phyloP scores from a whole-genome alignment of 2,888 invertebrate species.

The Caenorhabditis doughertyi region DNA sequence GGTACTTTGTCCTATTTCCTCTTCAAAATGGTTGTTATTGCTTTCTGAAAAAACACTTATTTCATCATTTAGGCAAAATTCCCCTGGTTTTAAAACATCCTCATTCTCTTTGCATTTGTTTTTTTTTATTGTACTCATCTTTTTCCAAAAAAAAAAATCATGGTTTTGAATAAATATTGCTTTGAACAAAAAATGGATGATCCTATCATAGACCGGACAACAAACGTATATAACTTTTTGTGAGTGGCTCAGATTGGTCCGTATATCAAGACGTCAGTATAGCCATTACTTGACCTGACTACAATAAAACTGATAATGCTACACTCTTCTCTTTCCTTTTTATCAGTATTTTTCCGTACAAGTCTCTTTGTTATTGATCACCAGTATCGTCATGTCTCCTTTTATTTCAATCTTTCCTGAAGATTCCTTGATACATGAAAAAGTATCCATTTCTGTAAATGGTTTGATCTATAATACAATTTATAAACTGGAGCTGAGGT shows the following conservation, averaged over 20 bases:
- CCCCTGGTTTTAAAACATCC: background rate
- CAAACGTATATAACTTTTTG: too few relatives aligned
- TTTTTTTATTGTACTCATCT: background rate
- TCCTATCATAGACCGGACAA: too few relatives aligned
- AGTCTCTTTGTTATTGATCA: background rate
- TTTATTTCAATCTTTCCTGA: constrained; percentile 6
- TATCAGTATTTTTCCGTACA: background rate
- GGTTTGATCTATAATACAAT: background rate
- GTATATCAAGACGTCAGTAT: too few relatives aligned
- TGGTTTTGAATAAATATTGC: background rate
- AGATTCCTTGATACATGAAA: constrained; percentile 55
- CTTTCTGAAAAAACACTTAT: background rate
- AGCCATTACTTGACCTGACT: background rate
- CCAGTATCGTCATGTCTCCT: background rate
- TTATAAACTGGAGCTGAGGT: constrained; percentile 45
- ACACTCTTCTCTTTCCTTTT: constrained; percentile 2
- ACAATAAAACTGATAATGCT: constrained; percentile 26
- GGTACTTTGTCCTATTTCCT: constrained; percentile 42
- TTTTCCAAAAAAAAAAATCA: too few relatives aligned
- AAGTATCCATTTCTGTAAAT: constrained; percentile 12
- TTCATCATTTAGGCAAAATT: constrained; percentile 34
- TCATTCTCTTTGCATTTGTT: constrained; percentile 3
- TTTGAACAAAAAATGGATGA: background rate
- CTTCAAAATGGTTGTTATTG: constrained; percentile 39
- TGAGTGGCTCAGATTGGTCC: too few relatives aligned